phyloP scores from a whole-genome alignment of 2,113 vertebrate genomes.

The Brienomyrus longianalis region DNA sequence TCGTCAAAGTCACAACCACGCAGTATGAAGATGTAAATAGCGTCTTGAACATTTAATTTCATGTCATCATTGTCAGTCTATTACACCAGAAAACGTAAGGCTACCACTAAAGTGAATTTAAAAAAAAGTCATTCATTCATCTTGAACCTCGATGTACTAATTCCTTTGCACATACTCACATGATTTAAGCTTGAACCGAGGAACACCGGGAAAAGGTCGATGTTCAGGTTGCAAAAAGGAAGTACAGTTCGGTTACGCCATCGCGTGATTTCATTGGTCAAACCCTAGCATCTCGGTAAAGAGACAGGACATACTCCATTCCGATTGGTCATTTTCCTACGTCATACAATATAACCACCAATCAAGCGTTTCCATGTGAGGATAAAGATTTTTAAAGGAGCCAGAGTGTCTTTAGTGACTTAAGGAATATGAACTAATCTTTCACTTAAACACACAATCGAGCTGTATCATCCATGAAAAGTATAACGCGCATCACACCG shows the following conservation, averaged over 20 bases:
- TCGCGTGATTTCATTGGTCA: conserved; percentile 3
- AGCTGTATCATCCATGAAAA: neutral
- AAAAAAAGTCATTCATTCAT: neutral
- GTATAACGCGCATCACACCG: neutral
- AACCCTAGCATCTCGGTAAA: neutral
- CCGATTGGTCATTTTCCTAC: neutral
- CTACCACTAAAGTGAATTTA: neutral
- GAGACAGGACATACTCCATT: neutral
- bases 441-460: neutral
- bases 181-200: neutral
- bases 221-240: neutral
- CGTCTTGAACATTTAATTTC: neutral
- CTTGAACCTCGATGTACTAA: neutral
- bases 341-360: neutral
- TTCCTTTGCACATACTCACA: neutral
- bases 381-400: neutral
- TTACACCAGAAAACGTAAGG: neutral
- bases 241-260: neutral
- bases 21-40: neutral
- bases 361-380: neutral
- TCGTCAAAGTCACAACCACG: neutral
- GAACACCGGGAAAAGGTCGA: neutral
- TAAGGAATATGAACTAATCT: neutral
- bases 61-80: neutral
- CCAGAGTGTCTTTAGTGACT: neutral